Conservation (phyloP, 2,797 vertebrate genomes). For the Enteromius trimaculatus region DNA sequence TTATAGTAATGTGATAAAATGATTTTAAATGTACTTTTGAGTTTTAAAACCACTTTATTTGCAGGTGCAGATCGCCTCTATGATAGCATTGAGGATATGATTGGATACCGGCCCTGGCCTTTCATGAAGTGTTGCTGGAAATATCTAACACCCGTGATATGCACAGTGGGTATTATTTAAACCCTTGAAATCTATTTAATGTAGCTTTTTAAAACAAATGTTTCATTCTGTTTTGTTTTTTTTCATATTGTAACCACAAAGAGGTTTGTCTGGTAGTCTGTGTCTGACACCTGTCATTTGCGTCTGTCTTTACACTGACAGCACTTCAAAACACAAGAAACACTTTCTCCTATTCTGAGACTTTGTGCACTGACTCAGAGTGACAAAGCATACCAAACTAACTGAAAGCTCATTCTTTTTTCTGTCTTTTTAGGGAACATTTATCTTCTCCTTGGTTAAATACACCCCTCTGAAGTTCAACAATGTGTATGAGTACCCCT, state of each 20-base stretch:
- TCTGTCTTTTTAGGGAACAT: constrained; percentile 70
- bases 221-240: neutral
- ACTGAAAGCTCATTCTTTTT: constrained; percentile 8
- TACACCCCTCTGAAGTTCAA: constrained; percentile 79
- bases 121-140: constrained; percentile 81
- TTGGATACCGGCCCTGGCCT: constrained; percentile 78
- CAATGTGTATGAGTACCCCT: constrained; percentile 81
- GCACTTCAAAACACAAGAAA: constrained; percentile 29
- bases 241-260: neutral
- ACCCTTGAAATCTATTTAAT: neutral
- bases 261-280: neutral
- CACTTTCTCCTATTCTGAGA: constrained; percentile 1
- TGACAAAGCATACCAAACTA: neutral
- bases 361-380: constrained; percentile 5
- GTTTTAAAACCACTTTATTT: neutral
- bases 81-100: constrained; percentile 79
- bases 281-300: constrained; percentile 44
- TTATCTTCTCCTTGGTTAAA: constrained; percentile 78
- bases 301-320: constrained; percentile 28
- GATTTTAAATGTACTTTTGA: neutral
- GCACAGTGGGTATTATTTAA: constrained; percentile 72
- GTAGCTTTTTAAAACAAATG: neutral
- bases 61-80: constrained; percentile 77
- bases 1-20: neutral
- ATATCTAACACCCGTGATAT: constrained; percentile 76